These are phyloP conservation scores for Palythoa heliodiscus DNA, from an alignment of 92 coral and sea anemone genomes.

Conservation along the genomic window DNA sequence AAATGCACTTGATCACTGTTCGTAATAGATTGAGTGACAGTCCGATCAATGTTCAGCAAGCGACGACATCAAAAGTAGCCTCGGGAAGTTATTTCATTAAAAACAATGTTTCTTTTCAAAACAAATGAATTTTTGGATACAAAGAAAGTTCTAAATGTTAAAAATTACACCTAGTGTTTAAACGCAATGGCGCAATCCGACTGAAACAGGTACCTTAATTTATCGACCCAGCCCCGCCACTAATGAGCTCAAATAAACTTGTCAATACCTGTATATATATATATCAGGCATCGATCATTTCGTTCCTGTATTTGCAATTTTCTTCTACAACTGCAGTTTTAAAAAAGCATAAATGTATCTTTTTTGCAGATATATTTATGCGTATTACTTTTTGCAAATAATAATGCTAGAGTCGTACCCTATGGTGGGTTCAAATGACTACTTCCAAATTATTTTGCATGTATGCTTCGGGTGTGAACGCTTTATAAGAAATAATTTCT, in stretches of 20 bases:
- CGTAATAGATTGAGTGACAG: conserved; percentile 16
- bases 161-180: conserved; percentile 36
- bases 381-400: not conserved
- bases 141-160: not conserved
- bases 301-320: not conserved
- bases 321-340: not conserved
- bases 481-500: conserved; percentile 37
- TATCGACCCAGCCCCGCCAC: not conserved
- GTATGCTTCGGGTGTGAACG: not conserved
- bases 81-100: not conserved
- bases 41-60: conserved; percentile 32
- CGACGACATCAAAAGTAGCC: not conserved
- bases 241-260: conserved; percentile 28
- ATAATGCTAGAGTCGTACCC: conserved; percentile 23
- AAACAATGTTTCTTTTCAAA: not conserved
- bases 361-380: not conserved
- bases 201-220: conserved; percentile 26
- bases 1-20: conserved; percentile 32
- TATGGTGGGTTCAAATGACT: not conserved
- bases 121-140: not conserved
- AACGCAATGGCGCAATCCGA: conserved; percentile 29
- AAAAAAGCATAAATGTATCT: not conserved
- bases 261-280: not conserved
- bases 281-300: conserved; percentile 2
- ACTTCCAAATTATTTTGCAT: not conserved